phyloP scores from a whole-genome alignment of 2,888 invertebrate species.

The Caenorhabditis drosophilae region DNA sequence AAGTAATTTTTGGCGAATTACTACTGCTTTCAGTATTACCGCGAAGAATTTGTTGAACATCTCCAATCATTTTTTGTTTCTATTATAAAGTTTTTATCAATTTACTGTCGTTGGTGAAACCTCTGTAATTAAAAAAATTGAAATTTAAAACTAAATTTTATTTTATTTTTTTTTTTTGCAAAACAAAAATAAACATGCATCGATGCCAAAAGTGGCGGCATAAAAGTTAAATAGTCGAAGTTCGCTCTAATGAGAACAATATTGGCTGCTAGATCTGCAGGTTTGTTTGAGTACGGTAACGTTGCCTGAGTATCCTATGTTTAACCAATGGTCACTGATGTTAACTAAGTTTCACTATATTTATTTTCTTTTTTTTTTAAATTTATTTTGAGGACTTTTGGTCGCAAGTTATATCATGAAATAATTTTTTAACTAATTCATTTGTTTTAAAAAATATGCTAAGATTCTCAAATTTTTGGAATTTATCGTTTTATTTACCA shows the following conservation, averaged over 20 bases:
- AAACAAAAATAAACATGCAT: neutral
- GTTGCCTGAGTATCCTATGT: slow-evolving; percentile 37
- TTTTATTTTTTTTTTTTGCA: too few relatives aligned
- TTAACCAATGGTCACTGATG: slow-evolving; percentile 6
- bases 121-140: too few relatives aligned
- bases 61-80: slow-evolving; percentile 34
- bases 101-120: too few relatives aligned
- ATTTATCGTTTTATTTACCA: neutral
- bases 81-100: too few relatives aligned
- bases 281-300: slow-evolving; percentile 10
- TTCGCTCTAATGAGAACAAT: slow-evolving; percentile 13
- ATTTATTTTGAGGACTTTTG: neutral
- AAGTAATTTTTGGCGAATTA: neutral
- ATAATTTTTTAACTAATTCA: too few relatives aligned
- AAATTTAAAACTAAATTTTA: too few relatives aligned
- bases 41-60: slow-evolving; percentile 27
- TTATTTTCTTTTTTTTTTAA: slow-evolving; percentile 4
- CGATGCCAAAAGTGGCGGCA: too few relatives aligned
- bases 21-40: neutral
- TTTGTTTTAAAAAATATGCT: too few relatives aligned
- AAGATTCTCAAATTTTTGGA: neutral
- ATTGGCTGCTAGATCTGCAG: slow-evolving; percentile 24
- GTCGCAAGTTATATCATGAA: neutral
- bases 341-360: slow-evolving; percentile 7
- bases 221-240: neutral